Evolutionary conservation across 2,888 invertebrate species (phyloP), one percentile per base, ranked within the genome.

Genomic region (Lypha dubia): DNA sequence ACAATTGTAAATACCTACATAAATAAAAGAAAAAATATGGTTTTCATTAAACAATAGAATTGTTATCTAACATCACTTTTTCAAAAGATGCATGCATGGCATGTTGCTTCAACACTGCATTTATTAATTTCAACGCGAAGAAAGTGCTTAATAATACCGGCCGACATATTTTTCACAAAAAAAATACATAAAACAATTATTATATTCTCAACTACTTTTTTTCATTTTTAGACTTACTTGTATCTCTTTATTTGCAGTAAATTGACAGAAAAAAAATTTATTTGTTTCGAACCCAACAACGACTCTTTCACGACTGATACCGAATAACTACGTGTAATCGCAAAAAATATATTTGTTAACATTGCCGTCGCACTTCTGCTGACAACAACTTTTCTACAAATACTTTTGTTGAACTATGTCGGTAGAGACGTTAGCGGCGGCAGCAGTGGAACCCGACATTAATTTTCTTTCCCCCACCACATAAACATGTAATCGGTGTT

Each of bases 281-380:
- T 67, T 60, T 83, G 83, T 68, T 74, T 86, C 60, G 58, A 80
- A 86, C 77, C 79, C 79, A 82, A 86, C 84, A 86, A 84, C 83
- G 86, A 80, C 83, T 83, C 80, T 85, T 83, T 85, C 82, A 80
- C 79, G 79, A 87, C 86, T 87, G 85, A 85, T 81, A 84, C 8
- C 76, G 87, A 83, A 68, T 77, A 83, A 63, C 83, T 84, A 74
- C 81, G 73, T 44, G 77, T 63, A 70, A 68, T 65, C 53, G 67
- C 71, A 51, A 44, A 79, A 62, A 83, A 84, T 75, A 83, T 20
- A 74, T 73, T 80, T 74, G 46, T 67, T 5, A 82, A 51, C 79
- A 75, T 67, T 7, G 32, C 58, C 38, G 32, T 38, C 35, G 20
- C 15, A 32, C 41, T 67, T 49, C 46, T 76, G 71, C 82, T 49